Percentiles rank a stretch among this genome's conserved stretches.
Conservation (phyloP, 1,140 invertebrate genomes). For the Mactra quadrangularis region DNA sequence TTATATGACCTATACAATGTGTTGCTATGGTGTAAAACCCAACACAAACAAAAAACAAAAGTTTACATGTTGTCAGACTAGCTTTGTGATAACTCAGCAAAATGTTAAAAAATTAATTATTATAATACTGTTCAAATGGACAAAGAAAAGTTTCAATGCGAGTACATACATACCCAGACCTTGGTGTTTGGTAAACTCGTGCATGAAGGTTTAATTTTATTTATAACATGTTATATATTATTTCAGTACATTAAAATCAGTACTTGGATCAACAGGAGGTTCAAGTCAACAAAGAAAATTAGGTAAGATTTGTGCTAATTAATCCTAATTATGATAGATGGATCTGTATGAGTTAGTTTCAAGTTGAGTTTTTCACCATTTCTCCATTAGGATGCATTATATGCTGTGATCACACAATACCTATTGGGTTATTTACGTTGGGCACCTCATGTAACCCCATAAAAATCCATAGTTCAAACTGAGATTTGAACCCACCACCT, state of each 20-base stretch:
- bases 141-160: neutral
- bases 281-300: slow-evolving; percentile 60
- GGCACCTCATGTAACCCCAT: too few relatives aligned
- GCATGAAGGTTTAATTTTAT: too few relatives aligned
- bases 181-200: too few relatives aligned
- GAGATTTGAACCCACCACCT: too few relatives aligned
- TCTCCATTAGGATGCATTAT: neutral
- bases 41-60: too few relatives aligned
- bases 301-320: slow-evolving; percentile 33
- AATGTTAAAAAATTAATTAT: neutral
- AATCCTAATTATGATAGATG: neutral
- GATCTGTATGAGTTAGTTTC: neutral
- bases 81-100: too few relatives aligned
- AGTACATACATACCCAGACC: neutral
- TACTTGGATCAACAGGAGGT: slow-evolving; percentile 60
- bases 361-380: neutral
- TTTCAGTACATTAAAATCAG: slow-evolving; percentile 61
- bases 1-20: too few relatives aligned
- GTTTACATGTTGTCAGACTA: too few relatives aligned
- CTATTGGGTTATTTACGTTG: too few relatives aligned
- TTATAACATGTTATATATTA: slow-evolving; percentile 10
- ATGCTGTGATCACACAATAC: neutral
- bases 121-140: neutral
- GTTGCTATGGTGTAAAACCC: too few relatives aligned
- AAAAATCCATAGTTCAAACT: too few relatives aligned